Conservation (phyloP, 2,888 invertebrate genomes). For the Hirtodrosophila trivittata region DNA sequence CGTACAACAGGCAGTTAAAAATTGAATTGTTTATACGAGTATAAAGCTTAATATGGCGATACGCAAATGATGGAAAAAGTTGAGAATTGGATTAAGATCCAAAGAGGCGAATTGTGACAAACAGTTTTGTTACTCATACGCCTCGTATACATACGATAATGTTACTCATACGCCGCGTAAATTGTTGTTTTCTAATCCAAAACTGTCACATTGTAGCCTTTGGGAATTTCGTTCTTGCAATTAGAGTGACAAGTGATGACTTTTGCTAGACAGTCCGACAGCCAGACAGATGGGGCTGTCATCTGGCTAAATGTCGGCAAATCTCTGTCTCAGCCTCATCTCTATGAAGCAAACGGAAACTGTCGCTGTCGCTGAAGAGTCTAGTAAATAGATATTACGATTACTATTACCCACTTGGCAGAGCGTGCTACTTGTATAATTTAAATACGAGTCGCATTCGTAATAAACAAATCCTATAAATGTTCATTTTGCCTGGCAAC, state of each 20-base stretch:
- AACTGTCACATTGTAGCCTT: constrained; percentile 48
- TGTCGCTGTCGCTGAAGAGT: constrained; percentile 47
- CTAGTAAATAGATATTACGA: constrained; percentile 44
- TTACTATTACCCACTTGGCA: constrained; percentile 70
- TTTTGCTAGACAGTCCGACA: constrained; percentile 16
- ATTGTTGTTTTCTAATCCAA: constrained; percentile 32
- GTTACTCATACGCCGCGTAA: constrained; percentile 49
- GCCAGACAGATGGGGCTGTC: constrained; percentile 42
- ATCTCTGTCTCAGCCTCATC: constrained; percentile 17
- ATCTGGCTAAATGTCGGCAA: constrained; percentile 55
- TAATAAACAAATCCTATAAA: constrained; percentile 75
- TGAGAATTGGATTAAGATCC: constrained; percentile 25
- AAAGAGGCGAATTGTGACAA: background rate
- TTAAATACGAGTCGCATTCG: constrained; percentile 38
- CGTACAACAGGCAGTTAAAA: constrained; percentile 42
- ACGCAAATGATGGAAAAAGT: constrained; percentile 28
- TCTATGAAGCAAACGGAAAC: constrained; percentile 32
- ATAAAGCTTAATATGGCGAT: constrained; percentile 8
- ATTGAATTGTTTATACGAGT: constrained; percentile 30
- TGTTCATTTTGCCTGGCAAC: constrained; percentile 70
- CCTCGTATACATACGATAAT: background rate
- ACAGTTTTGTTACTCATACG: constrained; percentile 5
- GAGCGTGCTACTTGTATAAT: constrained; percentile 28
- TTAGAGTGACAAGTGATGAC: constrained; percentile 69
- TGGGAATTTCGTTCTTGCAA: constrained; percentile 49